These are phyloP conservation scores for Neofelis nebulosa DNA, from an alignment of 2,113 vertebrate genomes.

Conservation along the genomic window DNA sequence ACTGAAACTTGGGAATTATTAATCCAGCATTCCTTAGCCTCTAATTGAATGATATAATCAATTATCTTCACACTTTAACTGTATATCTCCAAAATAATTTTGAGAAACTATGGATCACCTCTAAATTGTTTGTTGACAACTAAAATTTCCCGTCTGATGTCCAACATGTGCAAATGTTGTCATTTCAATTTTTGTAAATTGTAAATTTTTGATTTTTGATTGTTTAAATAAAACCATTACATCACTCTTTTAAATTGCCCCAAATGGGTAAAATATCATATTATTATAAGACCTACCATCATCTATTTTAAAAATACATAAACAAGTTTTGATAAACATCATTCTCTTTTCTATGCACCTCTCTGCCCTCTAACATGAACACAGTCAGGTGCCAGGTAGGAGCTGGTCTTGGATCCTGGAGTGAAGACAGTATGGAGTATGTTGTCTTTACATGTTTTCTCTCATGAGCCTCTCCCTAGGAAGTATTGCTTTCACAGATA, in stretches of 20 bases:
- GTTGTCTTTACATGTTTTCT: not conserved
- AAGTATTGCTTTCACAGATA: not conserved
- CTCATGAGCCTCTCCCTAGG: not conserved
- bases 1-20: not conserved
- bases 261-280: not conserved
- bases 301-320: not conserved
- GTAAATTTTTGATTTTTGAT: not conserved
- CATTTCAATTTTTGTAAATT: not conserved
- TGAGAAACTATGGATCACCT: not conserved
- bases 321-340: not conserved
- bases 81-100: not conserved
- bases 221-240: not conserved
- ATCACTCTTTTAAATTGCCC: not conserved
- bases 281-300: not conserved
- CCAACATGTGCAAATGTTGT: not conserved
- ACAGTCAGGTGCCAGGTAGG: too few relatives aligned
- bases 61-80: not conserved
- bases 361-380: not conserved
- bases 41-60: not conserved
- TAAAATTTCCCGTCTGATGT: not conserved
- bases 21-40: not conserved
- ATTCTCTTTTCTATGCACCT: not conserved
- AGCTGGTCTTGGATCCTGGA: not conserved
- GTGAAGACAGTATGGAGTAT: not conserved
- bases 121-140: not conserved